Base-by-base conservation (phyloP, 2,888 invertebrate genomes). In the Drosophila maculinotata region DNA sequence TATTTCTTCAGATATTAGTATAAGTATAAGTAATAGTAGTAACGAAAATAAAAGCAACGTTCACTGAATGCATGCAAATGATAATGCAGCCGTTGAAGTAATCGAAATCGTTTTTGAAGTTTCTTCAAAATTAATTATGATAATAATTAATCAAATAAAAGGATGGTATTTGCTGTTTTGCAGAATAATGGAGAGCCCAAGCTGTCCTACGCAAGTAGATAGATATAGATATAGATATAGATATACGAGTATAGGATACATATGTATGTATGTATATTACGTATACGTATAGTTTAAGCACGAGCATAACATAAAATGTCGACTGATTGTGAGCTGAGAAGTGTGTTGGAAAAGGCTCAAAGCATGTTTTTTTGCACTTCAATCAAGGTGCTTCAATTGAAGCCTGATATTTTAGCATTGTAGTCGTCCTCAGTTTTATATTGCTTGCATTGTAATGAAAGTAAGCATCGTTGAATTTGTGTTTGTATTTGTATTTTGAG, bases 21-120 rank as follows among this genome's bases (percentile, higher is more conserved):
- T n/a, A n/a, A n/a, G n/a, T n/a, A 17, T 33, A 47, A 54, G 14
- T 35, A 69, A 15, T 38, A 14, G 15, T 28, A 15, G 26, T n/a
- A 52, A 65, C 25, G 5, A 10, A 78, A 67, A 59, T 23, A 2
- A 73, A 74, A 60, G 63, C 63, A 77, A 57, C 74, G 47, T 63
- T 59, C 74, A 74, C 42, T 58, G 23, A 56, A 60, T 64, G 58
- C 79, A 79, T 87, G 79, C 79, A 87, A 84, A 77, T 79, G 65
- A 71, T 44, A 79, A 80, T 70, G 79, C 79, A 79, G 76, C 83
- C 76, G 70, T 65, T 44, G 49, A 71, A 67, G 67, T 67, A 48
- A 62, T 64, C 52, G 36, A 64, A 30, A 57, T 44, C 12, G 48
- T 15, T 52, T 51, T 20, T 25, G 1, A 31, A 51, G 20, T 15